Conservation (phyloP, 2,888 invertebrate species). For the Anagyrus pseudococci region DNA sequence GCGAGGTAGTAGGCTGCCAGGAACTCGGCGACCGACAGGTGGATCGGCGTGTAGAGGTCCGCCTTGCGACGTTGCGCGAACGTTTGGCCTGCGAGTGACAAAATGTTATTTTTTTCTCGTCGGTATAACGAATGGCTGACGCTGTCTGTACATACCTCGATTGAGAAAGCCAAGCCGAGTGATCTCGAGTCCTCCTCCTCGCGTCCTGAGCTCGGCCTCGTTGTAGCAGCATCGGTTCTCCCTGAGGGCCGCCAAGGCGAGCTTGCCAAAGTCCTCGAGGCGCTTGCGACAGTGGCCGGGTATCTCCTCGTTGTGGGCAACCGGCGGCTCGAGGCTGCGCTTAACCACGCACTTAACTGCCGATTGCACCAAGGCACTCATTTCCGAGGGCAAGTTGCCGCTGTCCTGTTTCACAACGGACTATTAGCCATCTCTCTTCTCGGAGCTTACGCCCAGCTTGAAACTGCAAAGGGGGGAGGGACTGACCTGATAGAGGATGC, state of each 20-base stretch:
- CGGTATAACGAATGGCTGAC: background rate
- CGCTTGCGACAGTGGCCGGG: slow-evolving; percentile 62
- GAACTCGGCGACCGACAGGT: slow-evolving; percentile 64
- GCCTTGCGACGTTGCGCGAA: slow-evolving; percentile 62
- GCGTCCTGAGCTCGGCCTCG: slow-evolving; percentile 63
- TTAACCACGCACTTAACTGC: slow-evolving; percentile 63
- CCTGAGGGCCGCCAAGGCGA: slow-evolving; percentile 64
- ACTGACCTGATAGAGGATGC: slow-evolving; percentile 64
- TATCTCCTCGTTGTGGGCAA: slow-evolving; percentile 54
- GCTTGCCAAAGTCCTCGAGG: slow-evolving; percentile 65
- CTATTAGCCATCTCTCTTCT: background rate
- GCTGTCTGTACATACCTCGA: slow-evolving; percentile 24
- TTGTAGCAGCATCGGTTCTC: slow-evolving; percentile 63
- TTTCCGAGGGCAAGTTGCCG: slow-evolving; percentile 56
- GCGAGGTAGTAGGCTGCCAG: slow-evolving; percentile 67
- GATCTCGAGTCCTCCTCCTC: slow-evolving; percentile 59
- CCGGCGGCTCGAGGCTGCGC: slow-evolving; percentile 56
- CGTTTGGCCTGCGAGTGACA: slow-evolving; percentile 52
- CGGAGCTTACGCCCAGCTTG: too few relatives aligned
- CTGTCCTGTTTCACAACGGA: too few relatives aligned
- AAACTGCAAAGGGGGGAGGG: background rate
- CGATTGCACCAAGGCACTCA: slow-evolving; percentile 57
- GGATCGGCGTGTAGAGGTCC: slow-evolving; percentile 63
- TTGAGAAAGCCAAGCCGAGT: slow-evolving; percentile 63
- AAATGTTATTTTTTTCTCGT: background rate